These are phyloP conservation scores for Berghia stephanieae DNA, from an alignment of 1,140 invertebrate genomes.

Conservation along the genomic window DNA sequence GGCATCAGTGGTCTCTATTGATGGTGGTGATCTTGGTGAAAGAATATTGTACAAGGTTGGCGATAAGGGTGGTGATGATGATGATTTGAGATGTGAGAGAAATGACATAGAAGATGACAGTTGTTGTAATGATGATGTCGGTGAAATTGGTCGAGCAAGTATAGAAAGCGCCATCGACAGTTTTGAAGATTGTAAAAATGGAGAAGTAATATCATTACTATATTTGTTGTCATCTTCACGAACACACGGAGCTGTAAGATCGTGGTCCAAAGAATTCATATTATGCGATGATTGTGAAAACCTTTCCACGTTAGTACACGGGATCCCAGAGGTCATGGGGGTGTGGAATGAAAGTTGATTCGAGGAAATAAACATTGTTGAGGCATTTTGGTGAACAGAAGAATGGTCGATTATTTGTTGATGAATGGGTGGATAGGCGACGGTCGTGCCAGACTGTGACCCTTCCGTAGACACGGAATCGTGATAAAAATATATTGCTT, in stretches of 20 bases:
- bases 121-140: background rate
- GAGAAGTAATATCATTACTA: no score
- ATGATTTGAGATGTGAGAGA: background rate
- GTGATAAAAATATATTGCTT: slow-evolving; percentile 43
- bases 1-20: background rate
- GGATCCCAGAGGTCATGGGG: background rate
- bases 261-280: no score
- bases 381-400: background rate
- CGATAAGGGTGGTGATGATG: background rate
- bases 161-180: no score
- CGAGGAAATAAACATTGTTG: no score
- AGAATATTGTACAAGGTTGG: background rate
- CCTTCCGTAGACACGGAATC: background rate
- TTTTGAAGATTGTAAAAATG: no score
- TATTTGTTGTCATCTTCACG: no score
- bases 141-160: no score
- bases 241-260: no score
- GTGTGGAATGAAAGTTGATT: no score
- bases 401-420: background rate
- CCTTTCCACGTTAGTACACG: no score
- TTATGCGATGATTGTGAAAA: no score
- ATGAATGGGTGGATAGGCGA: background rate
- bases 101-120: background rate
- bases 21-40: background rate
- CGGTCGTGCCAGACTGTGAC: background rate